phyloP scores from a whole-genome alignment of 2,888 invertebrate species.

The Limnephilus marmoratus region DNA sequence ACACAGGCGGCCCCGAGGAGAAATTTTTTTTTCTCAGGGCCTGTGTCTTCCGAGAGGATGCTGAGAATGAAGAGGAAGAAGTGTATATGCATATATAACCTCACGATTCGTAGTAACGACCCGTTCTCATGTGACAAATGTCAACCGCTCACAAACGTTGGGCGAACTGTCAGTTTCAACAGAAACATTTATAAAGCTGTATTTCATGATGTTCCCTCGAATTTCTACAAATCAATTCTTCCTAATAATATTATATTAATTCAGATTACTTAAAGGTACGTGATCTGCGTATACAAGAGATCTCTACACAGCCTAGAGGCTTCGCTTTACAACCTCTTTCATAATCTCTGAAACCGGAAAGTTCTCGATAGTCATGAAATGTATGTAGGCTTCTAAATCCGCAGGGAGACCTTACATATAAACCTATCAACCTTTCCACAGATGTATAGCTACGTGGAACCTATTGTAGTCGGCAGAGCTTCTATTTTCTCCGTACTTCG shows the following conservation, averaged over 20 bases:
- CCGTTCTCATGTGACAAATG: no score
- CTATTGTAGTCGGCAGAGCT: background rate
- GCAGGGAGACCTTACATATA: background rate
- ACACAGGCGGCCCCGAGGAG: no score
- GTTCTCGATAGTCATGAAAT: background rate
- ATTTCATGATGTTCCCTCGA: background rate
- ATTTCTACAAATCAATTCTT: background rate
- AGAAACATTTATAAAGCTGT: background rate
- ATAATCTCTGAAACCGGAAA: background rate
- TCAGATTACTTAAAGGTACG: background rate
- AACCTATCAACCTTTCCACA: background rate
- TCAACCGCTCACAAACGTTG: no score
- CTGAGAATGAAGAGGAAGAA: no score
- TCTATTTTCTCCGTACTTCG: background rate
- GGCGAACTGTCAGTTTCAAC: no score
- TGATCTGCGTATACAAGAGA: background rate
- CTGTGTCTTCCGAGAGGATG: no score
- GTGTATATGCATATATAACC: no score
- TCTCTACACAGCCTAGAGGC: background rate
- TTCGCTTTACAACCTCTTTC: background rate
- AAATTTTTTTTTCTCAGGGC: no score
- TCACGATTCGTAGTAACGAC: no score
- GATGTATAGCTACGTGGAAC: background rate
- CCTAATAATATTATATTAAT: background rate
- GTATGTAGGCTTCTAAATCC: slow-evolving; percentile 12